Evolutionary conservation across 2,888 invertebrate genomes (phyloP), one percentile per base, ranked within the genome.

Genomic region (Scaptomyza tumidula): DNA sequence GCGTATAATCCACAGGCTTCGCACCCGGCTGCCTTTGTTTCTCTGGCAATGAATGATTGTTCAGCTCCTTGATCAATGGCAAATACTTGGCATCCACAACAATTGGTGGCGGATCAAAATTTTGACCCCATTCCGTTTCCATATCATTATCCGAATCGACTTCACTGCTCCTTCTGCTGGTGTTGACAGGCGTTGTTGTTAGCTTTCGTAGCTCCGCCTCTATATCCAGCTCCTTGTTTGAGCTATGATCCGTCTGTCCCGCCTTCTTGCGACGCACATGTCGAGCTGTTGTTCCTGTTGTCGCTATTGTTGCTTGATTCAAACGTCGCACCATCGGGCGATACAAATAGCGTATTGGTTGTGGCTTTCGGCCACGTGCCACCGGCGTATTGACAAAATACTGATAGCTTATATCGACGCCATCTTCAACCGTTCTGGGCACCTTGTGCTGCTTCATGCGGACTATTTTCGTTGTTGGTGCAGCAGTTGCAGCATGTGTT

Each of bases 361-460:
- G 44, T 6, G 85, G 61, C 35, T 72, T 86, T 11, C 50, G 60
- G 39, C 88, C 85, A 1, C 87, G 78, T 6, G 52, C 67, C 24
- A 73, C 3, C 0, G 88, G 76, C 6, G 49, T 68, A 6, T 65
- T 71, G 1, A 85, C 81, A 44, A 88, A 88, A 29, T 73, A 52
- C 19, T 85, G 79, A 41, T 85, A 85, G 62, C 85, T 85, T n/a
- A 84, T 64, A 27, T 85, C 85, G 45, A 85, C 71, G 58, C 85
- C 85, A 16, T 85, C 85, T 29, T 85, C 79, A 5, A 80, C 71
- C 4, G 86, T 88, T 2, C 54, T 49, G 0, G 80, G 85, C 37
- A 88, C 67, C 53, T 80, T 88, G 46, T 85, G 85, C 52, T 88
- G 85, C 0, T 49, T 45, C 19, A 67, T 72, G 1, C 67, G 63